phyloP scores from a whole-genome alignment of 1,140 invertebrate genomes.

The Diachasmimorpha longicaudata region DNA sequence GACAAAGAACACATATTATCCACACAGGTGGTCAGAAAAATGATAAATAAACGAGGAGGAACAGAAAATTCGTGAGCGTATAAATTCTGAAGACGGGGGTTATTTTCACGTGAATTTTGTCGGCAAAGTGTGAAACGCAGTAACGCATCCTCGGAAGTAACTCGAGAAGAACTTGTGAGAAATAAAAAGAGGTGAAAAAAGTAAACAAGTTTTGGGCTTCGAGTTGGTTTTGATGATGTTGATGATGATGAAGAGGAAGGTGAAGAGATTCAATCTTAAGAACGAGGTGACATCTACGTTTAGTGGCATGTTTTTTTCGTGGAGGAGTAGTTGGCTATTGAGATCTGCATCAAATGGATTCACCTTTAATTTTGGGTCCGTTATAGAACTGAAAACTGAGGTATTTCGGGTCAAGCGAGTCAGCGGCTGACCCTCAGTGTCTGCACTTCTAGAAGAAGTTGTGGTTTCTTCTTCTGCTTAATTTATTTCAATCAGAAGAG shows the following conservation, averaged over 20 bases:
- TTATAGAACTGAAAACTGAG: too few species aligned
- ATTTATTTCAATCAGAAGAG: too few species aligned
- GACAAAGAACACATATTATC: neutral
- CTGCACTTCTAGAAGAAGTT: too few species aligned
- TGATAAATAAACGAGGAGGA: neutral
- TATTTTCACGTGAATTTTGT: slow-evolving; percentile 15
- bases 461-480: too few species aligned
- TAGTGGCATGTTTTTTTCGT: neutral
- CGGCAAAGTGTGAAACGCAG: slow-evolving; percentile 19
- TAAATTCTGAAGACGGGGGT: slow-evolving; percentile 11
- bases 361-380: neutral
- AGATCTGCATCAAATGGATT: neutral
- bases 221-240: slow-evolving; percentile 3
- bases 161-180: slow-evolving; percentile 2
- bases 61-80: slow-evolving; percentile 5
- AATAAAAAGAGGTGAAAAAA: neutral
- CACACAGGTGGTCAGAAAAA: neutral
- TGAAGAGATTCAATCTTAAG: slow-evolving; percentile 2
- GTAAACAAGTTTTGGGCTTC: neutral
- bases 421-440: too few species aligned
- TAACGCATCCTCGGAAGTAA: slow-evolving; percentile 14
- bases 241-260: slow-evolving; percentile 18
- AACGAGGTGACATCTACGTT: neutral
- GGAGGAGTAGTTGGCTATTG: neutral
- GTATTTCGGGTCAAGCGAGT: too few species aligned